Base-by-base conservation (phyloP, 1,140 invertebrate genomes). In the Drosophila murphyi region DNA sequence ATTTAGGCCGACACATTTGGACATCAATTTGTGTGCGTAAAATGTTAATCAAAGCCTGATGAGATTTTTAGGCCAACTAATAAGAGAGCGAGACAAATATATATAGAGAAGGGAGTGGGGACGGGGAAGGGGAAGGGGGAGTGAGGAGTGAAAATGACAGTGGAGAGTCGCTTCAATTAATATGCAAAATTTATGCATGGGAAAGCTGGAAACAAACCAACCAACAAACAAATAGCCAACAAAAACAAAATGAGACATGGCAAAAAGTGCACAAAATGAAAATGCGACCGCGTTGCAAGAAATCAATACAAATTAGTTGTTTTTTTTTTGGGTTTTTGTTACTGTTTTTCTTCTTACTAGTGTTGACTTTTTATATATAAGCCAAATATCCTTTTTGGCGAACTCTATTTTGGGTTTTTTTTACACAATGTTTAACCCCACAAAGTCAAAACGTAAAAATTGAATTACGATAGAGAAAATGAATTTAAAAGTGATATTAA, bases 171-270 rank as follows among this genome's bases (percentile, higher is more conserved):
- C 85, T 83, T 43, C 83, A 88, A 88, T 88, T 88, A 88, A 88
- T 89, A 88, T 88, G 83, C 83, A 83, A 88, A 88, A 88, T 88
- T 88, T 88, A 88, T 88, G 85, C 83, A 88, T 89, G 85, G 83
- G 83, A 87, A 89, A 88, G 80, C 74, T 83, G 85, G 89, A 88
- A 86, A 87, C 81, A 85, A 85, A 85, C 82, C 76, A 80, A 72
- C 61, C 39, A n/a, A 35, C 70, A 63, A 54, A 67, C 78, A 56
- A 71, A 32, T 70, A 61, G 62, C 34, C 71, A 86, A 59, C 65
- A 65, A 45, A 43, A 68, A 72, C 78, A 75, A 6, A 43, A 39
- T 39, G 7, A 39, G 37, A 67, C 50, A 59, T 20, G 55, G 4
- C 8, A 41, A 64, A 60, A 56, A 45, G 4, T 5, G 20, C 34